Evolutionary conservation across 64 coral and sea anemone species (phyloP).

Genomic region (Porites lutea): DNA sequence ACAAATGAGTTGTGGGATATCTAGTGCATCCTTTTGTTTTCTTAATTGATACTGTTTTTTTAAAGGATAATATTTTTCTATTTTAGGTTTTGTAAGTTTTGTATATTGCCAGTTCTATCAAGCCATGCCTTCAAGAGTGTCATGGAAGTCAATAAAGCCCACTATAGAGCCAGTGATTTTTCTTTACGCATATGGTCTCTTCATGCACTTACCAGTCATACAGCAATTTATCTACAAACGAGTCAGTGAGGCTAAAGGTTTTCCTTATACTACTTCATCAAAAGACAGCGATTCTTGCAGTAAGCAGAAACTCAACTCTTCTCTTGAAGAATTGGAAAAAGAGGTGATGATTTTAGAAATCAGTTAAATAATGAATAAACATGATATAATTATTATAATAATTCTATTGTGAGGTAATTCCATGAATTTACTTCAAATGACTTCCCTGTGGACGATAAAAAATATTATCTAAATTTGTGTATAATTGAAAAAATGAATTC

Average conservation of each 20-base stretch:
- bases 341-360: constrained; percentile 33
- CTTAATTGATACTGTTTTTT: no score
- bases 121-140: constrained; percentile 26
- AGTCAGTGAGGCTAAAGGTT: constrained; percentile 80
- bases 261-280: constrained; percentile 49
- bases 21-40: no score
- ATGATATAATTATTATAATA: background rate
- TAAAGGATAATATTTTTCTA: background rate
- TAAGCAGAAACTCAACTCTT: constrained; percentile 44
- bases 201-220: constrained; percentile 93
- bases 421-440: no score
- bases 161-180: constrained; percentile 92
- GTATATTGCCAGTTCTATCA: background rate
- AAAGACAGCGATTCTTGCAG: constrained; percentile 26
- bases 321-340: constrained; percentile 66
- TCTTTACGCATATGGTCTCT: constrained; percentile 86
- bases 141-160: constrained; percentile 18
- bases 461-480: no score
- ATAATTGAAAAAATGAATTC: no score
- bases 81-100: background rate
- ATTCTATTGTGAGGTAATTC: background rate
- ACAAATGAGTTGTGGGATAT: no score
- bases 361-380: background rate
- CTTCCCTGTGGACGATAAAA: no score
- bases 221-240: constrained; percentile 90